phyloP scores from a whole-genome alignment of 1,140 invertebrate species.

The Drosophila equinoxialis region DNA sequence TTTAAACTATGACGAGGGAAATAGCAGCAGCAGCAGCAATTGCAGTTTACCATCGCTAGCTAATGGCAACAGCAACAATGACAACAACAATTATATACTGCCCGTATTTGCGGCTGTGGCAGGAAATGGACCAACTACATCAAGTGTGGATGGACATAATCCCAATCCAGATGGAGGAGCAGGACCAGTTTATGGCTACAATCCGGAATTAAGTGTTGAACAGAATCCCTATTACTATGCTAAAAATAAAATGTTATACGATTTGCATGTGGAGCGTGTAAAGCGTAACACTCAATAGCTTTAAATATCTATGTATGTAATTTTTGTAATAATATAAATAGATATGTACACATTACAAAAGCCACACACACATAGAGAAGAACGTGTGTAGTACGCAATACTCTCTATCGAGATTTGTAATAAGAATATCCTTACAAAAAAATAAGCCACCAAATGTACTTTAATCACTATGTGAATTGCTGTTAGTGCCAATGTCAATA shows the following conservation, averaged over 20 bases:
- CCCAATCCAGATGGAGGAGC: neutral
- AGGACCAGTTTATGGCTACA: slow-evolving; percentile 53
- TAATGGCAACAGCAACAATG: slow-evolving; percentile 39
- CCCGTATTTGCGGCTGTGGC: slow-evolving; percentile 12
- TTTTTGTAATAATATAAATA: slow-evolving; percentile 3
- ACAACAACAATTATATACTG: slow-evolving; percentile 55
- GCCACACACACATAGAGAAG: neutral
- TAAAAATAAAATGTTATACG: slow-evolving; percentile 80
- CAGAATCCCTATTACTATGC: slow-evolving; percentile 80
- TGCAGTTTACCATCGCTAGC: slow-evolving; percentile 44
- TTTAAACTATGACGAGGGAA: slow-evolving; percentile 72
- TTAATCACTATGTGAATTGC: slow-evolving; percentile 22
- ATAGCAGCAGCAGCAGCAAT: slow-evolving; percentile 68
- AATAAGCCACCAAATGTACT: slow-evolving; percentile 16
- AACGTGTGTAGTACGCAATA: neutral
- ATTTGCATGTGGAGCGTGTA: slow-evolving; percentile 73
- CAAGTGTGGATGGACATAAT: neutral
- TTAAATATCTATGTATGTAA: slow-evolving; percentile 25
- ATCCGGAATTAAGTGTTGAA: slow-evolving; percentile 68
- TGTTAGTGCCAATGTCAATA: slow-evolving; percentile 7
- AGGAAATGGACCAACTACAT: slow-evolving; percentile 10
- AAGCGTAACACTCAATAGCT: slow-evolving; percentile 63
- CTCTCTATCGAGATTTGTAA: slow-evolving; percentile 1
- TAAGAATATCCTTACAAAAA: neutral
- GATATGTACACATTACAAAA: neutral